Percentiles rank a stretch among this genome's conserved stretches.
These are phyloP conservation scores for Prochilodus magdalenae DNA, from an alignment of 2,113 vertebrate species.

Conservation along the genomic window DNA sequence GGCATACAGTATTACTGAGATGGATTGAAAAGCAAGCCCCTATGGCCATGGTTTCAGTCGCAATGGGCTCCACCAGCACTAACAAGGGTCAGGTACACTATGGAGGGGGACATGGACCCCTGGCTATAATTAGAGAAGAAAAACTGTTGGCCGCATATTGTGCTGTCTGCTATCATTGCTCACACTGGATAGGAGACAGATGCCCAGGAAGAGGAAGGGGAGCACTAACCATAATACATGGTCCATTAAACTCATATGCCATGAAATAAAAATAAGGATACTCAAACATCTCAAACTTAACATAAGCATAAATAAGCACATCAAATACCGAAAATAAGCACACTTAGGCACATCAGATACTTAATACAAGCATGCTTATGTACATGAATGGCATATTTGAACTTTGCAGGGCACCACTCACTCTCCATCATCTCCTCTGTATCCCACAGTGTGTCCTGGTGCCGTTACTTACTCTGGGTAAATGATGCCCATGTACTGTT, in stretches of 20 bases:
- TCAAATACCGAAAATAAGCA: no score
- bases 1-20: background rate
- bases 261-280: no score
- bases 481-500: no score
- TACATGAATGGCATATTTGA: no score
- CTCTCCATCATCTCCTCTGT: no score
- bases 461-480: no score
- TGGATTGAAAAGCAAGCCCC: background rate
- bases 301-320: no score
- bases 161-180: background rate
- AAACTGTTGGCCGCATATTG: conserved; percentile 3
- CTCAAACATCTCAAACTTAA: no score
- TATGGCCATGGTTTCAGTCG: background rate
- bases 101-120: conserved; percentile 1
- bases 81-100: conserved; percentile 9
- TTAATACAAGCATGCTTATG: no score
- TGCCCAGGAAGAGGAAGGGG: background rate
- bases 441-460: no score
- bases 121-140: conserved; percentile 13
- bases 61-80: background rate
- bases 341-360: no score
- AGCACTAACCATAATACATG: background rate
- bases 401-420: no score
- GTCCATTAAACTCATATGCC: background rate
- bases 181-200: background rate